Base-by-base conservation (phyloP, 2,797 vertebrate genomes). In the Scolopax rusticola region DNA sequence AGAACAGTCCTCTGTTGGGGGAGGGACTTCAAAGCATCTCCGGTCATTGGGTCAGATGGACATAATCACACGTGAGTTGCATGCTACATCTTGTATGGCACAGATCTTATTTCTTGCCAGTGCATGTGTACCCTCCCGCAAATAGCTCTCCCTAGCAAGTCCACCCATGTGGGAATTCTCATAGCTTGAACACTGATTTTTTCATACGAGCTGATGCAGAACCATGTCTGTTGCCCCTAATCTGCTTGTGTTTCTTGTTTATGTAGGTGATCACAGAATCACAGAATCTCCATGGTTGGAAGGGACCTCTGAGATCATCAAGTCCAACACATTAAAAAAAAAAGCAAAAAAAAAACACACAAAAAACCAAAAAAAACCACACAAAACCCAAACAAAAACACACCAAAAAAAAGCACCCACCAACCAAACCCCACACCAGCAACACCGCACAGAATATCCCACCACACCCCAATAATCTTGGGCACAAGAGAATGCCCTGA, bases 1-100 rank as follows among this genome's bases (percentile, higher is more conserved):
- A 32, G 8, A 63, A 32, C 11, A 4, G 11, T 38, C 24, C 9
- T 53, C 27, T 41, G 15, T 64, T 36, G 36, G 36, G 36, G 25
- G 6, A 60, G 24, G 2, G 11, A 27, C 5, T 45, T 61, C 36
- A 61, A 43, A 85, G 9, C 7, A 41, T 15, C 40, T 80, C 25
- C 40, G 60, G 30, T 13, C 23, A 2, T 12, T 30, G 41, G 16
- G 45, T 85, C 28, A 68, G 60, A 32, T 18, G 63, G 33, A 38
- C 33, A 50, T 24, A 77, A 24, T 6, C 21, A 17, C 0, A 0
- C 4, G 16, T 48, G 6, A 3, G 1, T 23, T 71, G 16, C 18
- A 30, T 5, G 12, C 45, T 11, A 57, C 16, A 6, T 17, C 17
- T 43, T 41, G 7, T 6, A 4, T 7, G 40, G 4, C 23, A 70